These are phyloP conservation scores for Acleris sparsana DNA, from an alignment of 2,888 invertebrate genomes.

Conservation along the genomic window DNA sequence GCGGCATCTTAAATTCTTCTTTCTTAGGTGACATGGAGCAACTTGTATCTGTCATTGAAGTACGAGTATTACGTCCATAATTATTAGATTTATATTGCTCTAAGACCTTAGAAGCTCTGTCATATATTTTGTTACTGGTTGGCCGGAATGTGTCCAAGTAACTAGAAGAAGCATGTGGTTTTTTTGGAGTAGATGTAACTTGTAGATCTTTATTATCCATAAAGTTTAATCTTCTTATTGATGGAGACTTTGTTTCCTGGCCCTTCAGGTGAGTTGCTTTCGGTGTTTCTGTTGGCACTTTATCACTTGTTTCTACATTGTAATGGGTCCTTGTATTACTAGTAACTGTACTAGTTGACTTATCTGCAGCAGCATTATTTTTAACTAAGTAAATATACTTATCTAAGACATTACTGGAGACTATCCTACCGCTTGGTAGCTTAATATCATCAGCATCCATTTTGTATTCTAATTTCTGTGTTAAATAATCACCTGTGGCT, in stretches of 20 bases:
- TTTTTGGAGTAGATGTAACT: conserved; percentile 75
- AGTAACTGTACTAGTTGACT: conserved; percentile 49
- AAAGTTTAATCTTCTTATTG: conserved; percentile 66
- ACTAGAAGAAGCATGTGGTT: conserved; percentile 45
- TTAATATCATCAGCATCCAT: conserved; percentile 55
- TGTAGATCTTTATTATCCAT: conserved; percentile 68
- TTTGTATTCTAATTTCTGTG: conserved; percentile 63
- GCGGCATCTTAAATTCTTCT: conserved; percentile 72
- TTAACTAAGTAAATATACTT: conserved; percentile 78
- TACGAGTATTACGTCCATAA: conserved; percentile 53
- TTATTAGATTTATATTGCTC: conserved; percentile 73
- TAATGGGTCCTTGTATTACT: conserved; percentile 40
- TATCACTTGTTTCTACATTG: conserved; percentile 41
- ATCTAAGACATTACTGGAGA: conserved; percentile 65
- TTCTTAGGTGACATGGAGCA: conserved; percentile 53
- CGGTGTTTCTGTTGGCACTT: conserved; percentile 18
- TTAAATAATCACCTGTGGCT: conserved; percentile 71
- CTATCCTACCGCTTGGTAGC: conserved; percentile 66
- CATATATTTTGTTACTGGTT: conserved; percentile 73
- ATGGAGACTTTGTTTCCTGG: conserved; percentile 59
- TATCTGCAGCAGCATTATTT: conserved; percentile 50
- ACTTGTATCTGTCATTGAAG: conserved; percentile 55
- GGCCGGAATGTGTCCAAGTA: conserved; percentile 64
- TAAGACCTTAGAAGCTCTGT: conserved; percentile 70
- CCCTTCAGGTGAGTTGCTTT: conserved; percentile 29